Evolutionary conservation across 2,797 vertebrate genomes (phyloP).

Genomic region (Erethizon dorsatum): DNA sequence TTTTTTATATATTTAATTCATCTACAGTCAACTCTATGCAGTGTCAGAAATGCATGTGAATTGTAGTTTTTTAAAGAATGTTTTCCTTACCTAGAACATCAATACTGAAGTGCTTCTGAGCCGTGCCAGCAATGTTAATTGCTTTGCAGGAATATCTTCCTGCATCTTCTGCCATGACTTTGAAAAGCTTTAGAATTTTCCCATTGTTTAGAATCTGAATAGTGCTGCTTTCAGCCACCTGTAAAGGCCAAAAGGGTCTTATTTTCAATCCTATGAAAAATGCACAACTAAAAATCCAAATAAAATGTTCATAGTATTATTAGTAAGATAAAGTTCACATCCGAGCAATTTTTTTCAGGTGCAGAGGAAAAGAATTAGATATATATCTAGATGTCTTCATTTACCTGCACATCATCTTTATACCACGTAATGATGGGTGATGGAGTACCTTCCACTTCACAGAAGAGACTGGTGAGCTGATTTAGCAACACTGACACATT

Average conservation of each 20-base stretch:
- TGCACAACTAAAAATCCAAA: conserved; percentile 2
- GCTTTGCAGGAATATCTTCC: conserved; percentile 96
- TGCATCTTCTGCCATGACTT: conserved; percentile 89
- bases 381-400: neutral
- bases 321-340: neutral
- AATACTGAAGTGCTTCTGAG: conserved; percentile 94
- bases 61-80: neutral
- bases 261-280: conserved; percentile 60
- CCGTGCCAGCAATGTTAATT: conserved; percentile 94
- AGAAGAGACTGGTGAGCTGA: conserved; percentile 93
- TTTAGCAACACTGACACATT: conserved; percentile 94
- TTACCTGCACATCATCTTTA: conserved; percentile 94
- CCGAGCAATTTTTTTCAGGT: neutral
- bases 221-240: conserved; percentile 92
- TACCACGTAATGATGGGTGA: conserved; percentile 95
- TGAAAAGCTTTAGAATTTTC: conserved; percentile 94
- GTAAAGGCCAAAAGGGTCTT: conserved; percentile 77
- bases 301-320: neutral
- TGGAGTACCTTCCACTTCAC: conserved; percentile 96
- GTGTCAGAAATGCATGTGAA: neutral
- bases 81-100: conserved; percentile 93
- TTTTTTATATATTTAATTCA: neutral
- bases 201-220: conserved; percentile 93
- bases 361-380: neutral
- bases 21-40: neutral